Evolutionary conservation across 2,797 vertebrate genomes (phyloP), one percentile per base, ranked within the genome.

Genomic region (Coracias cyanogaster): DNA sequence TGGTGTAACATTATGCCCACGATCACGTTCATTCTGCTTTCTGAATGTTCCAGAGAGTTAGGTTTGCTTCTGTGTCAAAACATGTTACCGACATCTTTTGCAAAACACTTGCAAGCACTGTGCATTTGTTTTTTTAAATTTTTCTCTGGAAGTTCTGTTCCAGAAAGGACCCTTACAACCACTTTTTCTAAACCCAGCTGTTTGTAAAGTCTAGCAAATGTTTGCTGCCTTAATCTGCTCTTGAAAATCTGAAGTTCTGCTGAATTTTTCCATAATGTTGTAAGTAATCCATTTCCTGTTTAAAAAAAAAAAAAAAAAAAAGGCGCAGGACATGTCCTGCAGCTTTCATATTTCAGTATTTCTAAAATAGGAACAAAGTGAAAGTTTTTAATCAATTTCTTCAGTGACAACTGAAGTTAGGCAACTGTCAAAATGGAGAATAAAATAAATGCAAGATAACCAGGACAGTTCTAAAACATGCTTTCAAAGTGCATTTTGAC

Each of bases 401-500:
- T 81, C 39, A 58, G 39, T 72, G 95, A 83, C 77, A 84, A 35
- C 12, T 78, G 78, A 65, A 94, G 94, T 94, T 43, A 83, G 18
- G 13, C 19, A 62, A 1, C 20, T 39, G 66, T 91, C 70, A 87
- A 88, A 96, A 67, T 66, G 45, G 29, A 86, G 60, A 49, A 62
- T 35, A 95, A 91, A 92, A 60, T 70, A 93, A 87, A 78, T 91
- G n/a, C 24, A 66, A 94, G 83, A 82, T 80, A 87, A 90, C 45
- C 5, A 6, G 86, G 74, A 71, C 19, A 45, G 29, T 31, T 93
- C 65, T 51, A 58, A 76, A 80, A 61, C 41, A n/a, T 72, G 65
- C 37, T 90, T 94, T 91, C 39, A 76, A 96, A 92, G 43, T 54
- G 7, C 16, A n/a, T 77, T 95, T 97, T 95, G 87, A 22, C n/a